Percentiles rank a stretch among this genome's conserved stretches.
phyloP scores from a whole-genome alignment of 2,113 vertebrate species.

The Pedionomus torquatus region DNA sequence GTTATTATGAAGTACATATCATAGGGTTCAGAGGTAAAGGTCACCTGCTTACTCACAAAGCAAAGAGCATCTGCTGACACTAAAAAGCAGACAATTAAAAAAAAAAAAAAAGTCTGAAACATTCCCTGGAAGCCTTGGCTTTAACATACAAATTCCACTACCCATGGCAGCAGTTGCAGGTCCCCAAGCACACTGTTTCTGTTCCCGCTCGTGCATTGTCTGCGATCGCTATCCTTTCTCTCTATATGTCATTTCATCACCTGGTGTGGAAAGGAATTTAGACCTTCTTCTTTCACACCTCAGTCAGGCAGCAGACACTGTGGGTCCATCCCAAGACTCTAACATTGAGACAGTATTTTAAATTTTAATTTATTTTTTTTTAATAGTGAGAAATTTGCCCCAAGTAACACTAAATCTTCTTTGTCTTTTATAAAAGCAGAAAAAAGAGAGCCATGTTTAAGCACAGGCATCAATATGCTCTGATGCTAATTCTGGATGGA shows the following conservation, averaged over 20 bases:
- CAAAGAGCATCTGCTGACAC: constrained; percentile 63
- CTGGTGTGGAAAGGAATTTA: constrained; percentile 45
- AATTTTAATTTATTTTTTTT: not conserved
- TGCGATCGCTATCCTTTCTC: not conserved
- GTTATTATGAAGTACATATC: constrained; percentile 68
- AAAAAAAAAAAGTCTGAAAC: not conserved
- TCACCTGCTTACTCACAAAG: constrained; percentile 33
- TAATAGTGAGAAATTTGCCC: not conserved
- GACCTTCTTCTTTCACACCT: not conserved
- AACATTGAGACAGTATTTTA: not conserved
- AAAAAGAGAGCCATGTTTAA: not conserved
- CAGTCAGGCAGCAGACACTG: not conserved
- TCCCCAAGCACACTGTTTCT: not conserved
- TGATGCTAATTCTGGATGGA: not conserved
- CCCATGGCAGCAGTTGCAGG: not conserved
- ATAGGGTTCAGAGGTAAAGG: constrained; percentile 72
- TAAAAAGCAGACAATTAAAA: constrained; percentile 62
- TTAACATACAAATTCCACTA: constrained; percentile 9
- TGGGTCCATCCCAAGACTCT: not conserved
- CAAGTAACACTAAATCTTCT: not conserved
- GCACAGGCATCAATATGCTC: not conserved
- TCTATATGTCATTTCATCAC: not conserved
- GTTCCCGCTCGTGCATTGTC: not conserved
- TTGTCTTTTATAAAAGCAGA: not conserved
- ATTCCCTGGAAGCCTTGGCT: not conserved